A percentile compares a stretch with the other conserved stretches of the same genome.
These are phyloP conservation scores for Sebastes vulpes DNA, from an alignment of 2,797 vertebrate species.

Conservation along the genomic window DNA sequence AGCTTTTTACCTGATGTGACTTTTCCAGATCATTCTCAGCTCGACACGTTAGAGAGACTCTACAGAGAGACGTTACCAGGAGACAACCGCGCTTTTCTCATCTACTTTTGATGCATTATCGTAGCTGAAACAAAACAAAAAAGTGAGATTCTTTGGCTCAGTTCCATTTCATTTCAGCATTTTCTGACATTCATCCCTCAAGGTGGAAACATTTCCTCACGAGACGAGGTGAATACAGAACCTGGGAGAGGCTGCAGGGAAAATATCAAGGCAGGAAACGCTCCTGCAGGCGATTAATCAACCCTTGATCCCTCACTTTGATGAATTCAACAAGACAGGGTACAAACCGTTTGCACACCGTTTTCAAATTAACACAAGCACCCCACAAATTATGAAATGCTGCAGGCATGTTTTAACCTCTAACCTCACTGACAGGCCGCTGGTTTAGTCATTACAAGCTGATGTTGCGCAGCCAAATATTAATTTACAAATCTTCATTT, in stretches of 20 bases:
- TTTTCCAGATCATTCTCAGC: constrained; percentile 8
- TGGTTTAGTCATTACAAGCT: background rate
- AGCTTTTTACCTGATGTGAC: constrained; percentile 60
- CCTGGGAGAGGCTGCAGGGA: background rate
- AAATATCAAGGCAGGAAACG: background rate
- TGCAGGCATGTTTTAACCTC: background rate
- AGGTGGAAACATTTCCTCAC: background rate
- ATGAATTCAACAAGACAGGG: background rate
- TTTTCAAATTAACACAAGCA: background rate
- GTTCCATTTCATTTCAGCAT: constrained; percentile 17
- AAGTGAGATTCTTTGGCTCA: background rate
- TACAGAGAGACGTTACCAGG: constrained; percentile 43
- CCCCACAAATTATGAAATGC: background rate
- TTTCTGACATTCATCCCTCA: background rate
- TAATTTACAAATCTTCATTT: background rate
- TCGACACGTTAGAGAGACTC: constrained; percentile 15
- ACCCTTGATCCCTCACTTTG: background rate
- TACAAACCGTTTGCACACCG: background rate
- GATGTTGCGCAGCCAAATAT: background rate
- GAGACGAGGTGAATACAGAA: background rate
- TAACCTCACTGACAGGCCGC: background rate
- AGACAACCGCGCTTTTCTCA: background rate
- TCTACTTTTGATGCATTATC: background rate
- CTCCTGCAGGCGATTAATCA: background rate
- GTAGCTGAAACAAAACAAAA: background rate